Percentiles rank a stretch among this genome's conserved stretches.
phyloP scores from a whole-genome alignment of 2,797 vertebrate genomes.

The Tamandua tetradactyla region DNA sequence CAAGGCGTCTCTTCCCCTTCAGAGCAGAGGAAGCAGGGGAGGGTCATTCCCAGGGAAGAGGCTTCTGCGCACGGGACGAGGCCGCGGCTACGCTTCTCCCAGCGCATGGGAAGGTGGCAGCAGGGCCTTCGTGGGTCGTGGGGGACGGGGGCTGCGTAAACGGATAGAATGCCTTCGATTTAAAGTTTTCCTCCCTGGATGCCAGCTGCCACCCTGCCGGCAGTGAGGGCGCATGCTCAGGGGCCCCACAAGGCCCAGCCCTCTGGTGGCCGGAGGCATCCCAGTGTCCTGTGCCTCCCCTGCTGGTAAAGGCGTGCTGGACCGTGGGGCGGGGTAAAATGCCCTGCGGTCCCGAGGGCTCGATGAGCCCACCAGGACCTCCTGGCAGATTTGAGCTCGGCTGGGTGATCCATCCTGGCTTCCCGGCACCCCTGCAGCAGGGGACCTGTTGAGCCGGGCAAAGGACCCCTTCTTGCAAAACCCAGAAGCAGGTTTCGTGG shows the following conservation, averaged over 20 bases:
- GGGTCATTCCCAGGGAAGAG: no score
- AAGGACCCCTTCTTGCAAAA: not conserved
- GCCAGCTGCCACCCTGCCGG: no score
- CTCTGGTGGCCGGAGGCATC: no score
- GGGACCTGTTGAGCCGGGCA: no score
- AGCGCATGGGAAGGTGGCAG: not conserved
- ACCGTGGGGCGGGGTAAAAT: not conserved
- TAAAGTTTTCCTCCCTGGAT: not conserved
- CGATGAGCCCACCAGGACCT: not conserved
- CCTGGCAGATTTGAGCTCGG: not conserved
- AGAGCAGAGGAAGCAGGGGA: not conserved
- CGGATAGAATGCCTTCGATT: fast-evolving
- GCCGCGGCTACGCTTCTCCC: not conserved
- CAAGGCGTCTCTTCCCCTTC: not conserved
- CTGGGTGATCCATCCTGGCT: fast-evolving
- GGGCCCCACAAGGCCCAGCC: no score
- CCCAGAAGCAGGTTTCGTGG: not conserved
- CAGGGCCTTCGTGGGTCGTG: no score
- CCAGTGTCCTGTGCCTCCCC: no score
- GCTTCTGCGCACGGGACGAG: not conserved
- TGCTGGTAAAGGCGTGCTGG: not conserved
- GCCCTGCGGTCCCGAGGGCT: not conserved
- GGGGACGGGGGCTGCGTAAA: no score
- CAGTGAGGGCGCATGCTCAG: no score
- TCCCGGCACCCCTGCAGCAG: no score